Evolutionary conservation across 2,797 vertebrate genomes (phyloP), one percentile per base, ranked within the genome.

Genomic region (Huso huso): DNA sequence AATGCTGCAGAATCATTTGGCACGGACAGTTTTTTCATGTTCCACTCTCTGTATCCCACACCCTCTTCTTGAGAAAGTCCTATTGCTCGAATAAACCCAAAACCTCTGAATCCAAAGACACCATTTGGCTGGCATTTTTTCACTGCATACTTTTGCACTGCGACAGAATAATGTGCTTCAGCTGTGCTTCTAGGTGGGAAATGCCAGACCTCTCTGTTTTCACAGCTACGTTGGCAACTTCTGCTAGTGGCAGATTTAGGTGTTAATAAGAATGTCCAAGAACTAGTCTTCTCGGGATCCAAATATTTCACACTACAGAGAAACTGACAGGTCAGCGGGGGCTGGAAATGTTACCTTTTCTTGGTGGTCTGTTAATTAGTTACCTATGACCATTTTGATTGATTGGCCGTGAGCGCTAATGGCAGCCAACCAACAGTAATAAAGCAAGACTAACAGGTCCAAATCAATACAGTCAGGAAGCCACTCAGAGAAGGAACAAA

Each of bases 341-440:
- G 37, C 49, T 60, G 53, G 9, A 23, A n/a, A 52, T 12, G 48
- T 60, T 48, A 71, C 10, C 0, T 53, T 57, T 57, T 65, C 60
- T 68, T 61, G 66, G 48, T 15, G 8, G 10, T 51, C 55, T 37
- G 13, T 15, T 64, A 62, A 63, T 51, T 64, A 18, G 66, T 60
- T 52, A 48, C 53, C 23, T 23, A 13, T 52, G 62, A 37, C 60
- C 53, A 71, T 23, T 50, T 53, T 67, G 66, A 67, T 61, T 18
- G 60, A 67, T n/a, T 61, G 58, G 61, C 48, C 48, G 6, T 66
- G 63, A 52, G 60, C 50, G 1, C 66, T 68, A 61, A 53, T 68
- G 57, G n/a, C 67, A 59, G 62, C 11, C 57, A 61, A 53, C n/a
- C 51, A 71, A 49, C 57, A 62, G 61, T 62, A 23, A 62, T 62